Conservation (phyloP, 2,113 vertebrate genomes). For the Pogonocichla stellata region DNA sequence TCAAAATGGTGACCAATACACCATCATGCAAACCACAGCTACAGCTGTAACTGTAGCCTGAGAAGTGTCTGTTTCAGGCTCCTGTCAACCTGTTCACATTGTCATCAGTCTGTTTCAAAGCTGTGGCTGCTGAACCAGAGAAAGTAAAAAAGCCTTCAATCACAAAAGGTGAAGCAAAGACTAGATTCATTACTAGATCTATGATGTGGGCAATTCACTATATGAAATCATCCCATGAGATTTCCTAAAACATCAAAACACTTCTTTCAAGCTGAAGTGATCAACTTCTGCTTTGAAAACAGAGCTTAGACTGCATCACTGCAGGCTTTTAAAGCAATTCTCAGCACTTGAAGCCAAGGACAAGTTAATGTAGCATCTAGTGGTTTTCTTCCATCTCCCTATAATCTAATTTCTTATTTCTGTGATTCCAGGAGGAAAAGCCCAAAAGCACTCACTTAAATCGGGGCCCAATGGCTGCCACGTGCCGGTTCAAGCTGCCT, state of each 20-base stretch:
- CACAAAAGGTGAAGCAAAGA: background rate
- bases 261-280: background rate
- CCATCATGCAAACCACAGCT: background rate
- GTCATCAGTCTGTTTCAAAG: background rate
- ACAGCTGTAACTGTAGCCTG: background rate
- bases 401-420: background rate
- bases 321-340: background rate
- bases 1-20: background rate
- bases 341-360: background rate
- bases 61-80: background rate
- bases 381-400: background rate
- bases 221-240: background rate
- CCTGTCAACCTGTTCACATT: background rate
- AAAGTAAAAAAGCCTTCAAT: background rate
- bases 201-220: background rate
- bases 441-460: slow-evolving; percentile 81
- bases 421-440: background rate
- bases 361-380: background rate
- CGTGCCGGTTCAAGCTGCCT: slow-evolving; percentile 88
- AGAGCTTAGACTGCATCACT: background rate
- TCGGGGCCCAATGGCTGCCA: slow-evolving; percentile 92
- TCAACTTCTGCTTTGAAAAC: background rate
- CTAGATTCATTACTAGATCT: background rate
- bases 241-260: background rate
- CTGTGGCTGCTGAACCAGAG: background rate